Conservation (phyloP, 2,888 invertebrate genomes). For the Platycheirus albimanus region DNA sequence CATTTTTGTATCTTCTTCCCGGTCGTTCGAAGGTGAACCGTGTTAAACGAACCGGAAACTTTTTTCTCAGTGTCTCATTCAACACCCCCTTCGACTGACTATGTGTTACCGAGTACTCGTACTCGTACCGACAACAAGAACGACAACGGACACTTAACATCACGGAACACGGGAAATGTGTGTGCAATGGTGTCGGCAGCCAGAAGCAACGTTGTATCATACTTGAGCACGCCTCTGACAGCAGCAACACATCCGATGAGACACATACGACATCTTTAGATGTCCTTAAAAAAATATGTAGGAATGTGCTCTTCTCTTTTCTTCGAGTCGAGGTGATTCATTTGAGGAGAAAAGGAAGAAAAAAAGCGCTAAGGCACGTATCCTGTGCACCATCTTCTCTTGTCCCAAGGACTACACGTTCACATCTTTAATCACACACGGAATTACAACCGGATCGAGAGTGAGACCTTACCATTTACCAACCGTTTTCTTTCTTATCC, state of each 20-base stretch:
- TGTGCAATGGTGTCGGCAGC: conserved; percentile 59
- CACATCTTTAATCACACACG: conserved; percentile 65
- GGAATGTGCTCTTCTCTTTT: conserved; percentile 25
- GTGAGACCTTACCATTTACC: not conserved
- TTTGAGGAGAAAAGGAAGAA: conserved; percentile 56
- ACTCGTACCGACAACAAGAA: too few relatives aligned
- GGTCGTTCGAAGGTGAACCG: conserved; percentile 66
- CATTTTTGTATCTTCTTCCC: conserved; percentile 11
- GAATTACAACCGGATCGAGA: conserved; percentile 61
- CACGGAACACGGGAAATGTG: conserved; percentile 66
- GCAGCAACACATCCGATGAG: conserved; percentile 57
- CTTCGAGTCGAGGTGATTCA: conserved; percentile 65
- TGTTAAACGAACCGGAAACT: conserved; percentile 74
- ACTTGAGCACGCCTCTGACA: conserved; percentile 73
- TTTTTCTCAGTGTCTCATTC: conserved; percentile 39
- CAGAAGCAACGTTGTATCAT: conserved; percentile 57
- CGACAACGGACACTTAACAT: conserved; percentile 67
- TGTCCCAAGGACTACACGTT: conserved; percentile 64
- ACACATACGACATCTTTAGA: conserved; percentile 60
- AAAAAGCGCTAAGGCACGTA: conserved; percentile 67
- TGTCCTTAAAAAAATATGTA: conserved; percentile 17
- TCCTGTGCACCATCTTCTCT: conserved; percentile 45
- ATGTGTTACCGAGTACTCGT: conserved; percentile 15
- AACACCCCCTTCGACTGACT: conserved; percentile 17
- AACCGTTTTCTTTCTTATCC: not conserved